A percentile compares a stretch with the other conserved stretches of the same genome.
These are phyloP conservation scores for Pangasius macronema DNA, from an alignment of 2,797 vertebrate genomes.

Conservation along the genomic window DNA sequence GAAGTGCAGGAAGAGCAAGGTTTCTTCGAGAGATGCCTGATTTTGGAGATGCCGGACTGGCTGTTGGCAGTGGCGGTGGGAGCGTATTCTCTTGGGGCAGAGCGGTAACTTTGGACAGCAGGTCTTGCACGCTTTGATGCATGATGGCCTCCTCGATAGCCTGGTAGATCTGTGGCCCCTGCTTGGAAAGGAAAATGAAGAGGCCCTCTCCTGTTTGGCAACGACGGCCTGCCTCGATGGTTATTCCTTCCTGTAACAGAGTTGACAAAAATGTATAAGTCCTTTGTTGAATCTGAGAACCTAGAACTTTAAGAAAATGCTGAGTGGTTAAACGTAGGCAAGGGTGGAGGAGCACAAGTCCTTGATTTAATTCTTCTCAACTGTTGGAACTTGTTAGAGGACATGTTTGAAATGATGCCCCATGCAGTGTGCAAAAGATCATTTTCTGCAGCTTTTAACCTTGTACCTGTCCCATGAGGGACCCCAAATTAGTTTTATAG, in stretches of 20 bases:
- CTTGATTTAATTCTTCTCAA: neutral
- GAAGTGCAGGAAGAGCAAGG: slow-evolving; percentile 33
- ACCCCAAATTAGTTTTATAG: neutral
- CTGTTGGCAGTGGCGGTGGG: slow-evolving; percentile 21
- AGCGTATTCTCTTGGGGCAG: neutral
- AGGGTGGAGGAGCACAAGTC: neutral
- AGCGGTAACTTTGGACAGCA: slow-evolving; percentile 23
- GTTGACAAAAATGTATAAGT: neutral
- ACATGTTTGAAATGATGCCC: neutral
- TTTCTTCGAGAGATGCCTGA: slow-evolving; percentile 19
- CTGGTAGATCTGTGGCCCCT: slow-evolving; percentile 73
- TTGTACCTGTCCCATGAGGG: neutral
- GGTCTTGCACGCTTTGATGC: slow-evolving; percentile 54
- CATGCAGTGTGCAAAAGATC: neutral
- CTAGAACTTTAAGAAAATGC: neutral
- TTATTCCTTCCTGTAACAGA: slow-evolving; percentile 76
- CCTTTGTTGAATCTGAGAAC: neutral
- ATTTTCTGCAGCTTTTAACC: neutral
- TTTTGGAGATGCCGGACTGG: slow-evolving; percentile 19
- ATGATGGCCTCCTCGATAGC: slow-evolving; percentile 71
- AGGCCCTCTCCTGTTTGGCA: slow-evolving; percentile 85
- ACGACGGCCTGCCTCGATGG: slow-evolving; percentile 84
- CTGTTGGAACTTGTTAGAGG: neutral
- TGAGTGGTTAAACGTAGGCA: neutral
- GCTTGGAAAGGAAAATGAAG: slow-evolving; percentile 80